Evolutionary conservation across 1,140 invertebrate genomes (phyloP), one percentile per base, ranked within the genome.

Genomic region (Grapholita molesta): DNA sequence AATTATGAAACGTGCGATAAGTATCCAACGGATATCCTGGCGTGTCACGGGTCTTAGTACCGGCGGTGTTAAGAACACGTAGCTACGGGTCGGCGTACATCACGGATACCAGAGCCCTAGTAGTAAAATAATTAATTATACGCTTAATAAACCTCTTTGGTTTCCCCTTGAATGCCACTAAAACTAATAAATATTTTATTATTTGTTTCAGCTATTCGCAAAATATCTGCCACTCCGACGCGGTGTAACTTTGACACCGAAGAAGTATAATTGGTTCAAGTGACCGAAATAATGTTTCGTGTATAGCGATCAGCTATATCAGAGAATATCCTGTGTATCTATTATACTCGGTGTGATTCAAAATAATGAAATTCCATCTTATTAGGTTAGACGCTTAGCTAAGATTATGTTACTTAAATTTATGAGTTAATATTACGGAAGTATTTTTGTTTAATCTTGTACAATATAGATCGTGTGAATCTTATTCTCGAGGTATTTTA

Each of bases 191-290:
- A n/a, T 23, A 52, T 21, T 21, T 24, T 33, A 38, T 68, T 64
- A 68, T 68, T 68, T 67, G 53, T 80, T 73, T 70, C 82, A 84
- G 80, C 81, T 9, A n/a, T 66, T 33, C 28, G 23, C 18, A 81
- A 82, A 73, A 78, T 83, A 72, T 78, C 75, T 76, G 69, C 76
- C 23, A 70, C 70, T 15, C 83, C 83, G 5, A 79, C 76, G 18
- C 75, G 84, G 57, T 86, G 83, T 66, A 76, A 84, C 53, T 70
- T 86, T 1, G 82, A 76, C 1, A 82, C 82, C n/a, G 76, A 30
- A 64, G 71, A 67, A 64, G 68, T 23, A 75, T 61, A 61, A 61
- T 30, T 28, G n/a, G 11, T 53, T 12, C 7, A 55, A 11, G 9
- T 12, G 21, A 12, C 7, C 15, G 1, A n/a, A 55, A n/a, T 53